Base-by-base conservation (phyloP, 2,888 invertebrate species). In the Atrina japonica region DNA sequence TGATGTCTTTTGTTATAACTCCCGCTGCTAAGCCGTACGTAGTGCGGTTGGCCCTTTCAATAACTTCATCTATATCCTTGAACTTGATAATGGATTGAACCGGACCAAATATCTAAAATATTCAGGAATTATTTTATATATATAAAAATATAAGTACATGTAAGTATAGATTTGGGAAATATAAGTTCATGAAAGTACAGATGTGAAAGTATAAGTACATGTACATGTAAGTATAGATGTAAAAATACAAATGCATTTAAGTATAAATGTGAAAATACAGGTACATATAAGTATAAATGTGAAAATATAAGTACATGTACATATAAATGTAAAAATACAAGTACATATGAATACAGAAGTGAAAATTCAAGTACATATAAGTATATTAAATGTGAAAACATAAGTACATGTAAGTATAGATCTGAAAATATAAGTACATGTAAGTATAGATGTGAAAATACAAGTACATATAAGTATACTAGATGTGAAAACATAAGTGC, bases 41-140 rank as follows among this genome's bases (percentile, higher is more conserved):
- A 0, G 96, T 95, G 73, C 93, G 91, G 88, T 97, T 97, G 6
- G 96, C 95, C 77, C 96, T 92, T 74, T 95, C 94, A 68, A 97
- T 94, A 0, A 94, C 95, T 90, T 97, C 97, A 81, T 96, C 95
- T 69, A 96, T 89, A 40, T 93, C 92, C 40, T 94, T 93, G 84
- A 96, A 97, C 90, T 95, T 95, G 41, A 96, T 91, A 81, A 96
- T 95, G 60, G 93, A 94, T 91, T 96, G 96, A 0, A 97, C 96
- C 0, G 97, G 96, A 0, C 96, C 97, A 88, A 97, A 97, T 81
- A 97, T 97, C 95, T 96, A 89, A 16, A 73, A 65, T n/a, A n/a
- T n/a, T n/a, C n/a, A n/a, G n/a, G n/a, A n/a, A 18, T 58, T n/a
- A n/a, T n/a, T n/a, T n/a, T n/a, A n/a, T n/a, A n/a, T n/a, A n/a